phyloP scores from a whole-genome alignment of 2,888 invertebrate genomes.

The Hirtodrosophila alboralis region DNA sequence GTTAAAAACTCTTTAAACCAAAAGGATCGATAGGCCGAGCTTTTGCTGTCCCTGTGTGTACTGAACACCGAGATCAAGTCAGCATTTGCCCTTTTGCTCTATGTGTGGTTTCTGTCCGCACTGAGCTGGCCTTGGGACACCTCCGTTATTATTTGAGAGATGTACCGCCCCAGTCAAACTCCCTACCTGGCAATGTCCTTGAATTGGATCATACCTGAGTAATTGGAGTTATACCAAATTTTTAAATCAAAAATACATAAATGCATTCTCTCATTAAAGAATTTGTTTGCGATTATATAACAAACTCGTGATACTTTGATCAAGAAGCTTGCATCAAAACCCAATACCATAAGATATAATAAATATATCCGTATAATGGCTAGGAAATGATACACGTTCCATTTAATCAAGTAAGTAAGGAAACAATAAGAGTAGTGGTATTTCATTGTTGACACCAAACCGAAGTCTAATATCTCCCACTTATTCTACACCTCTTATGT shows the following conservation, averaged over 20 bases:
- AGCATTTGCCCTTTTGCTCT: conserved; percentile 89
- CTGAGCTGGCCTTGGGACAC: conserved; percentile 81
- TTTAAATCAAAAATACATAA: conserved; percentile 22
- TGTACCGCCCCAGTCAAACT: conserved; percentile 53
- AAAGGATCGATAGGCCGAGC: conserved; percentile 89
- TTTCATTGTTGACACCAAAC: conserved; percentile 25
- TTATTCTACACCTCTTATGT: conserved; percentile 22
- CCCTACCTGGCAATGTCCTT: conserved; percentile 50
- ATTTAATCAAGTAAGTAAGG: conserved; percentile 28
- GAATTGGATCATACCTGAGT: conserved; percentile 51
- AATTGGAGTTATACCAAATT: conserved; percentile 32
- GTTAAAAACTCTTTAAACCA: conserved; percentile 84
- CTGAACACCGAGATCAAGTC: conserved; percentile 79
- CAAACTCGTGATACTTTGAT: conserved; percentile 32
- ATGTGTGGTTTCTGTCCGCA: conserved; percentile 89
- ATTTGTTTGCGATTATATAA: conserved; percentile 30
- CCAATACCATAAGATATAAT: conserved; percentile 27
- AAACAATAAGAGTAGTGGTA: conserved; percentile 33
- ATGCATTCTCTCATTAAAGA: conserved; percentile 22
- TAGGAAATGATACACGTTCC: conserved; percentile 27
- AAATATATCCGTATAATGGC: conserved; percentile 25
- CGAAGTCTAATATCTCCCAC: conserved; percentile 30
- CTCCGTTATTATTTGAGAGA: conserved; percentile 42
- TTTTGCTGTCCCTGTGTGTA: conserved; percentile 88
- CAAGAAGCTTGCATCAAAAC: conserved; percentile 30